Base-by-base conservation (phyloP, 2,888 invertebrate genomes). In the Prosopocoilus inquinatus region DNA sequence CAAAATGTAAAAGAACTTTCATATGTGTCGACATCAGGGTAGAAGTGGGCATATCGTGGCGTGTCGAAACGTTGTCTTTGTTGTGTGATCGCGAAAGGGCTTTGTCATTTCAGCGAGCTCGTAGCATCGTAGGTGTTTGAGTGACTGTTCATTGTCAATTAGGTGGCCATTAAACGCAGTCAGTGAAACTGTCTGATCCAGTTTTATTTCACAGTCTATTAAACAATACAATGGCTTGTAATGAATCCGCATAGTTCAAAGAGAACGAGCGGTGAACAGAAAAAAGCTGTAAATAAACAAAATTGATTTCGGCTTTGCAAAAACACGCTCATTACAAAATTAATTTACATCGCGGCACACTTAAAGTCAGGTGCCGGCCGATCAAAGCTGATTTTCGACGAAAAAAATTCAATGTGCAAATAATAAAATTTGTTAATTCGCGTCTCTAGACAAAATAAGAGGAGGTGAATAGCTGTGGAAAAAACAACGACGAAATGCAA, bases 151-250 rank as follows among this genome's bases (percentile, higher is more conserved):
- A 53, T 53, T 53, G 53, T 53, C 53, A 53, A 53, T 53, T 53
- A 53, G 46, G 47, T 47, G 39, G 46, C 39, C 46, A 47, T 53
- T 53, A 53, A 53, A 34, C 41, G 39, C 39, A 13, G n/a, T n/a
- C n/a, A 28, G 46, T 53, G 47, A 53, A 53, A 47, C 38, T 39
- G 39, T 47, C 47, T 53, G 47, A 47, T 53, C 53, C 39, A 47
- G 52, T 53, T 53, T 53, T 53, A 53, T 47, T 53, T 53, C 53
- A 53, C 47, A 53, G 39, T 53, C 39, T 47, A 53, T 53, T 53
- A 53, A 47, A 47, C 53, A 53, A 38, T 47, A 53, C 53, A 53
- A 53, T 53, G 53, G 34, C 28, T 38, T 11, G 53, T 53, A 53
- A 53, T 53, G 53, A 53, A 53, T 47, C 47, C 47, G 33, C 32